A percentile compares a stretch with the other conserved stretches of the same genome.
These are phyloP conservation scores for Cairina moschata DNA, from an alignment of 2,113 vertebrate genomes.

Conservation along the genomic window DNA sequence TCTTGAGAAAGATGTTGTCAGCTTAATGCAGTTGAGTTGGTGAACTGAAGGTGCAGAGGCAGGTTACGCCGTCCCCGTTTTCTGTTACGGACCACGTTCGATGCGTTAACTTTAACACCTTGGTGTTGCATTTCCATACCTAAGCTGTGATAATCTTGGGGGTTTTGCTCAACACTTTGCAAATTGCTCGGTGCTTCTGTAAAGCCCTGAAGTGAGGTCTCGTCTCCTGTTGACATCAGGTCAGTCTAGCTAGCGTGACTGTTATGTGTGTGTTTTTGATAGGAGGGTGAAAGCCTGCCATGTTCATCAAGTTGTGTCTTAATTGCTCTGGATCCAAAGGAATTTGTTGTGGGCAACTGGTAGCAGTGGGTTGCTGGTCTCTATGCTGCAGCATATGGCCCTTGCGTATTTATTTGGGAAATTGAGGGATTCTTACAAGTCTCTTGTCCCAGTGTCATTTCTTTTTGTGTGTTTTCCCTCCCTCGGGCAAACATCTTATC, in stretches of 20 bases:
- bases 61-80: background rate
- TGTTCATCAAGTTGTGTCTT: background rate
- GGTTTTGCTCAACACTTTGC: constrained; percentile 33
- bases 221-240: background rate
- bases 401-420: constrained; percentile 16
- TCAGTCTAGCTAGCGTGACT: background rate
- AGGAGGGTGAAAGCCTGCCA: background rate
- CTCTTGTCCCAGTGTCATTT: background rate
- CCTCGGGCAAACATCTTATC: background rate
- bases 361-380: background rate
- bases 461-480: background rate
- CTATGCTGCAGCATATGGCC: background rate
- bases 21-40: background rate
- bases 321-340: background rate
- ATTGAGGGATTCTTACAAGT: background rate
- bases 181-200: background rate
- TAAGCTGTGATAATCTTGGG: constrained; percentile 21
- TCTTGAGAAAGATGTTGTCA: background rate
- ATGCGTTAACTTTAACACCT: constrained; percentile 25
- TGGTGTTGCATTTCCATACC: constrained; percentile 3
- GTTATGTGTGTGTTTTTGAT: background rate
- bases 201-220: background rate
- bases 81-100: background rate
- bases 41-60: background rate
- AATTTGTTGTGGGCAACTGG: background rate